Evolutionary conservation across 2,797 vertebrate genomes (phyloP), one percentile per base, ranked within the genome.

Genomic region (Chaunax sp.): DNA sequence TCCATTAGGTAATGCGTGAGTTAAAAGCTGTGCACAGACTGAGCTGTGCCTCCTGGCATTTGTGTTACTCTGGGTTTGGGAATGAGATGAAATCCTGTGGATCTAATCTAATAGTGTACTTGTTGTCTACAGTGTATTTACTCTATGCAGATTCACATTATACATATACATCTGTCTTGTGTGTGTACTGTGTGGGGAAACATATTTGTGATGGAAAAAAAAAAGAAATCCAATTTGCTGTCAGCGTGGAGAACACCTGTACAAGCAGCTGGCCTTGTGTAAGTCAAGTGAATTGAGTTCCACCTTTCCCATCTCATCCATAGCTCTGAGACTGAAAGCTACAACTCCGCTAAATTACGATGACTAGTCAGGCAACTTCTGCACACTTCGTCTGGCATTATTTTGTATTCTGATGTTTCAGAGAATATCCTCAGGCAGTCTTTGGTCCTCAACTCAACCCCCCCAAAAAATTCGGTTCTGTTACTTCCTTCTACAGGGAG

Each of bases 1-100:
- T 74, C 47, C 56, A 77, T 82, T 67, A 78, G 69, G 80, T 76
- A 74, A 58, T 63, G 69, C 78, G 76, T 87, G 81, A 80, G 46
- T 81, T 77, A 35, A 67, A 61, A 77, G 50, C 1, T 58, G 55
- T 60, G 40, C 22, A 23, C 37, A 49, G 37, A 76, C 40, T 52
- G 60, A 77, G 56, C 59, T 69, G 28, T 60, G 44, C 69, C 58
- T 52, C 33, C 58, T 67, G 61, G 74, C 58, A 44, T 69, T 75
- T 69, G 47, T 58, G 37, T 56, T 35, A n/a, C 44, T 60, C 53
- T 37, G 14, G 10, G 51, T 25, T 6, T 11, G 45, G 51, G 33
- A 65, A 71, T 38, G 46, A 53, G 30, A 63, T 56, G 33, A 68
- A 56, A 69, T 55, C 12, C 20, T 37, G 13, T 14, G 3, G 15